Percentiles rank a stretch among this genome's conserved stretches.
These are phyloP conservation scores for Columbina picui DNA, from an alignment of 2,113 vertebrate species.

Conservation along the genomic window DNA sequence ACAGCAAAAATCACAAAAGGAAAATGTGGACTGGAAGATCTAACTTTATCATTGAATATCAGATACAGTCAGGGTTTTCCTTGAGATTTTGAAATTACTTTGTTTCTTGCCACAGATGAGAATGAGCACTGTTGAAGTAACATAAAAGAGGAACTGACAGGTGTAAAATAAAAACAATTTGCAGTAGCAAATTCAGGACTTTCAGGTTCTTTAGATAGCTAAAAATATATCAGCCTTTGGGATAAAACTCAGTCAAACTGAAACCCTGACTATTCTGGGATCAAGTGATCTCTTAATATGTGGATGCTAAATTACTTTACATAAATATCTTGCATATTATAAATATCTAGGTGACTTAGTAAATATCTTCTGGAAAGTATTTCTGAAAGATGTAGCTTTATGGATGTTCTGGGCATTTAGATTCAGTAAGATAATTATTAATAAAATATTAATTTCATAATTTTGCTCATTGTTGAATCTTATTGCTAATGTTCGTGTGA, in stretches of 20 bases:
- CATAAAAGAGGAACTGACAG: neutral
- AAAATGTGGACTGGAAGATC: neutral
- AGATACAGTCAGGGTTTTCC: neutral
- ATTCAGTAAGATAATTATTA: neutral
- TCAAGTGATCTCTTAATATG: fast-evolving
- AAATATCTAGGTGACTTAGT: neutral
- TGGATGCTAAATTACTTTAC: neutral
- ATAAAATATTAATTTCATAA: neutral
- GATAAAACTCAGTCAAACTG: neutral
- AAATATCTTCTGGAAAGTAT: neutral
- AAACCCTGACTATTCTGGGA: neutral
- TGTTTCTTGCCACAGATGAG: neutral
- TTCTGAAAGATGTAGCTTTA: neutral
- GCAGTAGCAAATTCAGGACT: neutral
- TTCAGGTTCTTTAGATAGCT: neutral
- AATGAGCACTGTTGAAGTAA: neutral
- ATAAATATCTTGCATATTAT: neutral
- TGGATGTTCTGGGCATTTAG: neutral
- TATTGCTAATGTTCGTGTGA: neutral
- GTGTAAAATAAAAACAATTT: neutral
- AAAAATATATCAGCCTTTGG: neutral
- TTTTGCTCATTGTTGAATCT: neutral
- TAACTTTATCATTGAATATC: neutral
- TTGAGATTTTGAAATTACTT: neutral
- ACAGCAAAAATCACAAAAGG: neutral